Percentiles rank a stretch among this genome's conserved stretches.
These are phyloP conservation scores for Lamprotornis superbus DNA, from an alignment of 2,113 vertebrate species.

Conservation along the genomic window DNA sequence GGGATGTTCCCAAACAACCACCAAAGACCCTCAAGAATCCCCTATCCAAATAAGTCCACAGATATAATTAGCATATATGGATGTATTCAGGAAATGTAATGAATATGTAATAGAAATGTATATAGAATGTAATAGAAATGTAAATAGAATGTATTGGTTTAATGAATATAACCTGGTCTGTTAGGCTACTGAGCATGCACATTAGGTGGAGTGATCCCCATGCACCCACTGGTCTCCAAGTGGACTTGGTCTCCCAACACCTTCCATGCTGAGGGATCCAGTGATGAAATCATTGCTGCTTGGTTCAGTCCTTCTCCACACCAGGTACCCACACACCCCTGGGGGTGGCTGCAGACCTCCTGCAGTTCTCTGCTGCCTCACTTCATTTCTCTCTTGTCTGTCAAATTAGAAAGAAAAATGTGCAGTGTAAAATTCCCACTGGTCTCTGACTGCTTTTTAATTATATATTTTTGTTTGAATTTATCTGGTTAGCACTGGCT, in stretches of 20 bases:
- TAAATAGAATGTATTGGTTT: not conserved
- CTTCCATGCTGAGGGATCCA: not conserved
- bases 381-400: not conserved
- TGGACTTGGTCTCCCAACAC: not conserved
- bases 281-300: not conserved
- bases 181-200: not conserved
- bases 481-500: not conserved
- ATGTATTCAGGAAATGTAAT: not conserved
- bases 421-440: not conserved
- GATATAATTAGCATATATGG: not conserved
- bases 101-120: not conserved
- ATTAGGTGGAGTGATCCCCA: not conserved
- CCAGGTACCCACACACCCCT: fast-evolving
- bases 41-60: not conserved
- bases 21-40: not conserved
- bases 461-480: fast-evolving
- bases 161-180: not conserved
- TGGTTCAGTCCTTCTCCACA: not conserved
- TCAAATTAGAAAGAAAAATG: not conserved
- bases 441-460: not conserved
- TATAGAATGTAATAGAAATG: not conserved
- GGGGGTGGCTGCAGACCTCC: not conserved
- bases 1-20: not conserved
- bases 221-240: not conserved
- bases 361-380: not conserved